Evolutionary conservation across 2,888 invertebrate species (phyloP).

Genomic region (Villa cingulata): DNA sequence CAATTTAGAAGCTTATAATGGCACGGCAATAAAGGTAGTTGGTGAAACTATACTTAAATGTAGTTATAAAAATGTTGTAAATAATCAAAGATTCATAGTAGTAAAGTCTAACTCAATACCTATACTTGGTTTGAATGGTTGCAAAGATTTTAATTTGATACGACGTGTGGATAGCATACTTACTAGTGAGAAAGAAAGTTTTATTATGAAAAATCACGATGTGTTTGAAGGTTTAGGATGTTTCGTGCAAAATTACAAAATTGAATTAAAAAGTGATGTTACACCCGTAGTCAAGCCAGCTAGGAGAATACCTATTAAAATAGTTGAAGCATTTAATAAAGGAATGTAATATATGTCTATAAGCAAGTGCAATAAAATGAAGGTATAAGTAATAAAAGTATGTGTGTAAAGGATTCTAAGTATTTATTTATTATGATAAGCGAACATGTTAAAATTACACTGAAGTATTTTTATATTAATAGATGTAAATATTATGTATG

Average conservation of each 20-base stretch:
- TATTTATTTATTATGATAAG: no score
- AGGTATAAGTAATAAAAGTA: no score
- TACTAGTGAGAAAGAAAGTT: not conserved
- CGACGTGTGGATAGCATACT: constrained; percentile 4
- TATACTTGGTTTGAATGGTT: constrained; percentile 5
- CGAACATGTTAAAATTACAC: no score
- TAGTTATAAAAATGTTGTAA: not conserved
- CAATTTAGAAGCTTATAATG: constrained; percentile 4
- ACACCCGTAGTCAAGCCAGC: constrained; percentile 7
- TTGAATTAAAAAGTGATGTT: constrained; percentile 8
- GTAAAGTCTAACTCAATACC: not conserved
- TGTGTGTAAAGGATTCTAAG: no score
- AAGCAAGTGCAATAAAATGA: no score
- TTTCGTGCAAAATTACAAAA: constrained; percentile 4
- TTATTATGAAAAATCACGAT: constrained; percentile 4
- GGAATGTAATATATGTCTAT: no score
- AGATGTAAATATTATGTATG: no score
- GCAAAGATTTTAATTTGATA: constrained; percentile 6
- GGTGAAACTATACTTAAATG: not conserved
- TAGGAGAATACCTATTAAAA: not conserved
- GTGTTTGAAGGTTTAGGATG: constrained; percentile 8
- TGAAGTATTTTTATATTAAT: no score
- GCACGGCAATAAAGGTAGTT: constrained; percentile 1
- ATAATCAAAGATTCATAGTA: not conserved
- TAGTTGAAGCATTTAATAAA: constrained; percentile 3